Percentiles rank a stretch among this genome's conserved stretches.
phyloP scores from a whole-genome alignment of 2,797 vertebrate genomes.

The Hoplostethus atlanticus region DNA sequence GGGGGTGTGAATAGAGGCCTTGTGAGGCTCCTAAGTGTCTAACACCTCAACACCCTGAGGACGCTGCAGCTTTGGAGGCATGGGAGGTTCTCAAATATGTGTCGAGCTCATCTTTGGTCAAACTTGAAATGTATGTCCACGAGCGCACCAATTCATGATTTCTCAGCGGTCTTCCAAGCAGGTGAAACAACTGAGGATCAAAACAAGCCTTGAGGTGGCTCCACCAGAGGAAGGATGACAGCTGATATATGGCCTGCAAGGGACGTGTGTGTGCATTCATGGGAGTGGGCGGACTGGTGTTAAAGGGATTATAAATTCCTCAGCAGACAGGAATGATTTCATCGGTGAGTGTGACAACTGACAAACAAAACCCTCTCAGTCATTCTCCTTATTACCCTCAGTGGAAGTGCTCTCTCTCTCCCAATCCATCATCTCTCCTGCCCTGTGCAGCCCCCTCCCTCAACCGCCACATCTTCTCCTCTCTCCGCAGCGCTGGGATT shows the following conservation, averaged over 20 bases:
- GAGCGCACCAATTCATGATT: neutral
- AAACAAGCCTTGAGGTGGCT: neutral
- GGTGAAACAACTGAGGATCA: neutral
- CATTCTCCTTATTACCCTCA: constrained; percentile 17
- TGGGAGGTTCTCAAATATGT: constrained; percentile 8
- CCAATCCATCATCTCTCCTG: neutral
- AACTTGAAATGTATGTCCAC: no score
- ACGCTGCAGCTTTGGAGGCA: neutral
- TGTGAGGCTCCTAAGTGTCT: constrained; percentile 7
- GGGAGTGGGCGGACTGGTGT: neutral
- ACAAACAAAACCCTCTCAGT: neutral
- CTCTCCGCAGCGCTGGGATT: neutral
- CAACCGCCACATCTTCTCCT: neutral
- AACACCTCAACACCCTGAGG: constrained; percentile 6
- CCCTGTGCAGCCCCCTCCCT: neutral
- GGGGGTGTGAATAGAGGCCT: constrained; percentile 14
- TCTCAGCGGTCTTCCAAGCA: neutral
- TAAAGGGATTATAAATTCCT: constrained; percentile 20
- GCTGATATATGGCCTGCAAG: neutral
- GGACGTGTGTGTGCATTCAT: neutral
- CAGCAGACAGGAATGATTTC: constrained; percentile 6
- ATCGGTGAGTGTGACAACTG: constrained; percentile 21
- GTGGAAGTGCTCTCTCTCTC: constrained; percentile 1
- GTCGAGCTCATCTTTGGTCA: neutral
- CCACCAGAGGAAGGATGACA: neutral